phyloP scores from a whole-genome alignment of 2,113 vertebrate species.

The Microcebus ravelobensis region DNA sequence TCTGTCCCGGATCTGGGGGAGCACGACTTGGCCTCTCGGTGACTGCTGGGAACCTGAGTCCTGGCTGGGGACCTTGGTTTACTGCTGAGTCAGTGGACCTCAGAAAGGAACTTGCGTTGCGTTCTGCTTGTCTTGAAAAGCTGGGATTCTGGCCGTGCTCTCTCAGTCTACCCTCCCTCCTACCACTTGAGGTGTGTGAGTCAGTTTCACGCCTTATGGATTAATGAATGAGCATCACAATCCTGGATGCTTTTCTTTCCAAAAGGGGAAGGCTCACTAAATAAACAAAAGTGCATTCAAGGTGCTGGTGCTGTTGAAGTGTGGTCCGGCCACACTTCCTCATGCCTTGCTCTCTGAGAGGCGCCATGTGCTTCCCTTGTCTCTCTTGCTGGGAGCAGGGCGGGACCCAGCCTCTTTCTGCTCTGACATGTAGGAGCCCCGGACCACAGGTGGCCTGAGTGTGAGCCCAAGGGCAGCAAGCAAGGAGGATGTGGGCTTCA shows the following conservation, averaged over 20 bases:
- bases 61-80: no score
- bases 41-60: neutral
- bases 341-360: rapidly evolving
- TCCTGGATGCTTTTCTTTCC: neutral
- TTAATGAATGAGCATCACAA: neutral
- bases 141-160: neutral
- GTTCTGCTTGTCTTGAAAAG: no score
- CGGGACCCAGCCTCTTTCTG: neutral
- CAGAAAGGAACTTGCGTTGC: neutral
- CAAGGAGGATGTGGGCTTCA: neutral
- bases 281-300: rapidly evolving
- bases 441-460: neutral
- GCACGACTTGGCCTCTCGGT: neutral
- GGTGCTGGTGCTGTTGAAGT: neutral
- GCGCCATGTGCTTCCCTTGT: rapidly evolving
- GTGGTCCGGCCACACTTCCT: no score
- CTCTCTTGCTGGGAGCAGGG: neutral
- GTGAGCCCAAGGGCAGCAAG: neutral
- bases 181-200: neutral
- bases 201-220: neutral
- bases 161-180: neutral
- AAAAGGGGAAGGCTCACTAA: neutral
- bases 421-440: neutral
- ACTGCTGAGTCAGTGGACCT: neutral
- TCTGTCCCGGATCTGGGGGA: neutral